Evolutionary conservation across 2,888 invertebrate species (phyloP), one percentile per base, ranked within the genome.

Genomic region (Neoitamus cyanurus): DNA sequence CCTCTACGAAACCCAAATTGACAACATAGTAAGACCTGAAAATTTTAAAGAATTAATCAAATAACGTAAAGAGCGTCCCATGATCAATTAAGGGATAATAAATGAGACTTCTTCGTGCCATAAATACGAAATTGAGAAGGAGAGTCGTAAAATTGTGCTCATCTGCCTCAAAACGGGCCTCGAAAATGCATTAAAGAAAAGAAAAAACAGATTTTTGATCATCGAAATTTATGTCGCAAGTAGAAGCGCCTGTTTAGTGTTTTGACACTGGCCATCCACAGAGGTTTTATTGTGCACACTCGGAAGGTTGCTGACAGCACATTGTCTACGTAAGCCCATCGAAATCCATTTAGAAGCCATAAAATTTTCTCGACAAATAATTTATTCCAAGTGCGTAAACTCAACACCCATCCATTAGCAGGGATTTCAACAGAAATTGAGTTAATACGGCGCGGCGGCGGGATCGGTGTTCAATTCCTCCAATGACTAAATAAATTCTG

Each of bases 281-380:
- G 42, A 13, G 28, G 36, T 42, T 75, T 75, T 75, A 75, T 75
- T 37, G 42, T 13, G 36, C 58, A 25, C 42, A 75, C 3, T 75
- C 42, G 11, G 31, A 70, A 70, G 31, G 42, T 34, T 42, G 42
- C 75, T 37, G 11, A 75, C 75, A 37, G 42, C 37, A 75, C 58
- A 58, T 75, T 75, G 42, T 75, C 72, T 72, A 72, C 72, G n/a
- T 72, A 72, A 72, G 75, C 25, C 75, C 28, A 75, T 75, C 75
- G 11, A 75, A 75, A 75, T 75, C 37, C 75, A 75, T 75, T 75
- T 75, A 75, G n/a, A 42, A 75, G 37, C 75, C 42, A 75, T 75
- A 75, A 75, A 75, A 75, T 20, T 75, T 75, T 11, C 25, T 30
- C 58, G 9, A 58, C 37, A 42, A 75, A 75, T 75, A 75, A 75